Conservation (phyloP, 2,797 vertebrate species). For the Craterocephalus amniculus region DNA sequence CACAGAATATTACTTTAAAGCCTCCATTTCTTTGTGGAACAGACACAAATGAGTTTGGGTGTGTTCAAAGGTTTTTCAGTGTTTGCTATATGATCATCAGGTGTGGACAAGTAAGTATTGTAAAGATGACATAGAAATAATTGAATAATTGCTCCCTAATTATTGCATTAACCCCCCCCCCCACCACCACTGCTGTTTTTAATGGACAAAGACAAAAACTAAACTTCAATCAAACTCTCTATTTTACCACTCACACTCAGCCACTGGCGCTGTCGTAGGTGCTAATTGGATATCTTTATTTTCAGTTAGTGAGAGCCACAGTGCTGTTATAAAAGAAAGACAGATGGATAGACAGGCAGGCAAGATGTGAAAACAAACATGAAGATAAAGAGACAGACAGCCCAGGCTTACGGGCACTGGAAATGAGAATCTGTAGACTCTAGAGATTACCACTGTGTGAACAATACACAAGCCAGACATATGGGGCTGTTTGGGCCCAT, state of each 20-base stretch:
- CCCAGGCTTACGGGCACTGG: constrained; percentile 14
- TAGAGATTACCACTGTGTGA: constrained; percentile 31
- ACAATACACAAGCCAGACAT: constrained; percentile 44
- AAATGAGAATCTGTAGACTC: constrained; percentile 33
- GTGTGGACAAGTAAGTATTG: not conserved
- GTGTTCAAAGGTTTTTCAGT: constrained; percentile 14
- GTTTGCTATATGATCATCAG: constrained; percentile 3
- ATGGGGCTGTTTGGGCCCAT: constrained; percentile 25
- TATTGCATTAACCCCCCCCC: not conserved
- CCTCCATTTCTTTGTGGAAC: constrained; percentile 15
- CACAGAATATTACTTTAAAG: constrained; percentile 51
- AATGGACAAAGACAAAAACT: not conserved
- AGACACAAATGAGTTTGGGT: constrained; percentile 26
- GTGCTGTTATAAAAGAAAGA: constrained; percentile 41
- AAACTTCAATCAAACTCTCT: constrained; percentile 23
- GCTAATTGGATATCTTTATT: constrained; percentile 64
- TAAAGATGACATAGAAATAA: constrained; percentile 2
- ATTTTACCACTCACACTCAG: not conserved
- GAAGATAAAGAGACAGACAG: constrained; percentile 40
- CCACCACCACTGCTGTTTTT: not conserved
- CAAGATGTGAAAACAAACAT: constrained; percentile 47
- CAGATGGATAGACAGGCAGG: constrained; percentile 36
- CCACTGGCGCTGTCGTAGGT: constrained; percentile 23
- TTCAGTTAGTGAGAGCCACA: constrained; percentile 60
- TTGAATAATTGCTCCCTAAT: not conserved